Percentiles rank a stretch among this genome's conserved stretches.
These are phyloP conservation scores for Antrozous pallidus DNA, from an alignment of 2,797 vertebrate species.

Conservation along the genomic window DNA sequence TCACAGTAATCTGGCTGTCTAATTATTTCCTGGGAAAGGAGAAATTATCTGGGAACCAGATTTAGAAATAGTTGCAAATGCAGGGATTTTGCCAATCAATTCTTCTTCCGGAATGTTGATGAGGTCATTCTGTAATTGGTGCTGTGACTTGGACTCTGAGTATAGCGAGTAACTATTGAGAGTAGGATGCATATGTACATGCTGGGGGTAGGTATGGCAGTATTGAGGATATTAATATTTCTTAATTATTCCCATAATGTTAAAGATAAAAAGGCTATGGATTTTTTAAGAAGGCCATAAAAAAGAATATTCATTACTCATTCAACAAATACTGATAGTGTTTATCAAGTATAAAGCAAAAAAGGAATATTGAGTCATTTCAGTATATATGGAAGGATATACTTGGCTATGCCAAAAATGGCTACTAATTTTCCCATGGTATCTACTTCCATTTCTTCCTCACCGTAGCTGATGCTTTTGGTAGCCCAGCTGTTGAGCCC, in stretches of 20 bases:
- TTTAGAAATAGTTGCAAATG: constrained; percentile 3
- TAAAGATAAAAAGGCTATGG: not conserved
- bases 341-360: not conserved
- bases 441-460: not conserved
- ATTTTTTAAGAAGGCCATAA: not conserved
- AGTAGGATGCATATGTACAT: not conserved
- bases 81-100: not conserved
- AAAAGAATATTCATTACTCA: not conserved
- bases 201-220: not conserved
- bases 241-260: not conserved
- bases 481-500: not conserved
- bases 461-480: not conserved
- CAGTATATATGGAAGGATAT: not conserved
- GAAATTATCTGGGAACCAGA: not conserved
- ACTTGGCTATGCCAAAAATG: not conserved
- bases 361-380: not conserved
- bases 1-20: not conserved
- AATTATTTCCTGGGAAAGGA: not conserved
- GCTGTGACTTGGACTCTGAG: not conserved
- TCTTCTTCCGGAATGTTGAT: not conserved
- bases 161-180: not conserved
- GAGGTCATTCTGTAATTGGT: not conserved
- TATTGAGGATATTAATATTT: not conserved
- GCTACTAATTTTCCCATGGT: not conserved
- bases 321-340: not conserved